phyloP scores from a whole-genome alignment of 2,888 invertebrate species.

The Eudasyphora cyanicolor region DNA sequence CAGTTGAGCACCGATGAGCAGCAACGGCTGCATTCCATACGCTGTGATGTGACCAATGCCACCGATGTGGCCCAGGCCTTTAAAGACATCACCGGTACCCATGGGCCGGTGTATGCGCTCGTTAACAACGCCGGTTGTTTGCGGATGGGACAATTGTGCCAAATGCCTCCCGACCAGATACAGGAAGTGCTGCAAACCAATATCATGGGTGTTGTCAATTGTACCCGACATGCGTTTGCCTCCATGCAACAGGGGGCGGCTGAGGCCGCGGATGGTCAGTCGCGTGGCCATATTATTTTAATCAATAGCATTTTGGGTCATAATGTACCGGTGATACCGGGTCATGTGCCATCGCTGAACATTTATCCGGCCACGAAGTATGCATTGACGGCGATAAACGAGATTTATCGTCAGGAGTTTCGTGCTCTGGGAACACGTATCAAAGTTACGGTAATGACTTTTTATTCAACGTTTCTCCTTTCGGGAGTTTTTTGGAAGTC shows the following conservation, averaged over 20 bases:
- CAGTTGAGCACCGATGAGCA: constrained; percentile 58
- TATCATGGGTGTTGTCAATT: constrained; percentile 78
- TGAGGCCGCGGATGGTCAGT: constrained; percentile 68
- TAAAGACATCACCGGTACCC: constrained; percentile 79
- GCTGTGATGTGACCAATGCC: constrained; percentile 80
- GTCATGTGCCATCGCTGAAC: constrained; percentile 66
- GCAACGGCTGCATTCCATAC: constrained; percentile 63
- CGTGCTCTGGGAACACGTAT: constrained; percentile 78
- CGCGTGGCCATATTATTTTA: constrained; percentile 76
- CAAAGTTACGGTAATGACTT: constrained; percentile 77
- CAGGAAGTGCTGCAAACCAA: constrained; percentile 79
- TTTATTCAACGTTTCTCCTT: neutral
- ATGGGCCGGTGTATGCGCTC: constrained; percentile 82
- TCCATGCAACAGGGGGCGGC: constrained; percentile 77
- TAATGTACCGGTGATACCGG: constrained; percentile 66
- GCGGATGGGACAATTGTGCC: constrained; percentile 66
- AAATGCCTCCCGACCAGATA: constrained; percentile 69
- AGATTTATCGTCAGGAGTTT: constrained; percentile 83
- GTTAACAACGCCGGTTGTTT: constrained; percentile 83
- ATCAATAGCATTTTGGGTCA: constrained; percentile 76
- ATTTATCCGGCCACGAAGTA: constrained; percentile 83
- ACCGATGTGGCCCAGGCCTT: constrained; percentile 81
- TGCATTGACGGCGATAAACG: constrained; percentile 82
- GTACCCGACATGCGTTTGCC: constrained; percentile 79
- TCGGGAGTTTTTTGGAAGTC: too few relatives aligned